These are phyloP conservation scores for Umimayanthus kanabou DNA, from an alignment of 92 coral and sea anemone species.

Conservation along the genomic window DNA sequence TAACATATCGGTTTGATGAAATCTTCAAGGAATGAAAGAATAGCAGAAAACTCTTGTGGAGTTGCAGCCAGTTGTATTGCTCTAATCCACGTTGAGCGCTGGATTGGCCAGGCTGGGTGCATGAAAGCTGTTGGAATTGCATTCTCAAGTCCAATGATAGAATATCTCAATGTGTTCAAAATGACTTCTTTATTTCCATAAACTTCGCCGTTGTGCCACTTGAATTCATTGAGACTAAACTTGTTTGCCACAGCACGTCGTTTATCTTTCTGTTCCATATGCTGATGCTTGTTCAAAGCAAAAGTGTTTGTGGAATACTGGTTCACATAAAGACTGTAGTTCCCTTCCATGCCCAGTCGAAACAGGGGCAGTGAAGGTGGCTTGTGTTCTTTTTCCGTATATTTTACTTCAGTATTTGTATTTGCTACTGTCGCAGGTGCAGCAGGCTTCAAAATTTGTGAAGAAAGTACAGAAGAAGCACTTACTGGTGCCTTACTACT, in stretches of 20 bases:
- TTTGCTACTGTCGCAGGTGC: slow-evolving; percentile 1
- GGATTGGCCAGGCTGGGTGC: slow-evolving; percentile 98
- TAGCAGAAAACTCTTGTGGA: slow-evolving; percentile 86
- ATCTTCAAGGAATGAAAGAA: slow-evolving; percentile 79
- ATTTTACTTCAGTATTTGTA: background rate
- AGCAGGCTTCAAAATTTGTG: slow-evolving; percentile 8
- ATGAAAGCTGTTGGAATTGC: slow-evolving; percentile 89
- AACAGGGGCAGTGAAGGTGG: slow-evolving; percentile 60
- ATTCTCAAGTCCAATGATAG: slow-evolving; percentile 87
- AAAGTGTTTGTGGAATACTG: slow-evolving; percentile 82
- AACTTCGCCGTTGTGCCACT: slow-evolving; percentile 78
- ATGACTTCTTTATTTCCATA: slow-evolving; percentile 84
- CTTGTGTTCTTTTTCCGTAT: background rate
- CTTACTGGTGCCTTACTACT: slow-evolving; percentile 1
- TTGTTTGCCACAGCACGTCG: slow-evolving; percentile 84
- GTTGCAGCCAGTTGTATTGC: slow-evolving; percentile 90
- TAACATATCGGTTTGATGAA: slow-evolving; percentile 88
- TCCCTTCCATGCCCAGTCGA: slow-evolving; percentile 89
- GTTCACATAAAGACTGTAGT: slow-evolving; percentile 74
- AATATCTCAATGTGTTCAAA: slow-evolving; percentile 86
- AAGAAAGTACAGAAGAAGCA: background rate
- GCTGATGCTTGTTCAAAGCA: slow-evolving; percentile 91
- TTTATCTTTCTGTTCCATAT: slow-evolving; percentile 87
- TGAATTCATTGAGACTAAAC: slow-evolving; percentile 83
- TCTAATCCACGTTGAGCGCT: slow-evolving; percentile 96